Percentiles rank a stretch among this genome's conserved stretches.
phyloP scores from a whole-genome alignment of 2,797 vertebrate species.

The Micrastur ruficollis region DNA sequence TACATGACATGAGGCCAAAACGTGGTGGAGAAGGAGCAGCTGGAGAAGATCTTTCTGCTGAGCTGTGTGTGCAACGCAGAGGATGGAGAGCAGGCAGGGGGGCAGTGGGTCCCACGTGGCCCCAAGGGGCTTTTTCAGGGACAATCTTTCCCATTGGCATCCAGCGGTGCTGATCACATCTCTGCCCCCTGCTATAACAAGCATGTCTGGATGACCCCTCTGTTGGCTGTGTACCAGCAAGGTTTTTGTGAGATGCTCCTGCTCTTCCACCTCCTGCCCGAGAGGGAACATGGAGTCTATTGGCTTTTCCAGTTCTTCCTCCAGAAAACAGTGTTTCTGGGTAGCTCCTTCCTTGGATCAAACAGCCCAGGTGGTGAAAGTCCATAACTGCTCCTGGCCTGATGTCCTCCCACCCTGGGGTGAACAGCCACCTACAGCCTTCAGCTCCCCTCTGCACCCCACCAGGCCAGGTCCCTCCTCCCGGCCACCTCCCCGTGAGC shows the following conservation, averaged over 20 bases:
- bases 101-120: background rate
- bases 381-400: background rate
- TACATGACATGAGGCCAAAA: slow-evolving; percentile 18
- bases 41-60: slow-evolving; percentile 62
- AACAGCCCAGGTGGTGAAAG: background rate
- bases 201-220: background rate
- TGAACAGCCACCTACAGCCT: background rate
- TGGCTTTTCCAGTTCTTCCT: slow-evolving; percentile 69
- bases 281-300: slow-evolving; percentile 42
- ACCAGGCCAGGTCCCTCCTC: background rate
- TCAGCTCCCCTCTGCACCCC: background rate
- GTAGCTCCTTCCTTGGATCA: background rate
- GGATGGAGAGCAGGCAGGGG: background rate
- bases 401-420: background rate
- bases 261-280: slow-evolving; percentile 51
- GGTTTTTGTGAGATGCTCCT: slow-evolving; percentile 66
- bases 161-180: background rate
- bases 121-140: background rate
- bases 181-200: accelerated
- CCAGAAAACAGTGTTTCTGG: slow-evolving; percentile 46
- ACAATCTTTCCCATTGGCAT: background rate
- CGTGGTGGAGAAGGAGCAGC: slow-evolving; percentile 32
- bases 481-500: accelerated
- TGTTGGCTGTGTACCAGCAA: slow-evolving; percentile 51
- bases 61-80: slow-evolving; percentile 35